A percentile compares a stretch with the other conserved stretches of the same genome.
phyloP scores from a whole-genome alignment of 2,888 invertebrate species.

The Nasonovia ribisnigri region DNA sequence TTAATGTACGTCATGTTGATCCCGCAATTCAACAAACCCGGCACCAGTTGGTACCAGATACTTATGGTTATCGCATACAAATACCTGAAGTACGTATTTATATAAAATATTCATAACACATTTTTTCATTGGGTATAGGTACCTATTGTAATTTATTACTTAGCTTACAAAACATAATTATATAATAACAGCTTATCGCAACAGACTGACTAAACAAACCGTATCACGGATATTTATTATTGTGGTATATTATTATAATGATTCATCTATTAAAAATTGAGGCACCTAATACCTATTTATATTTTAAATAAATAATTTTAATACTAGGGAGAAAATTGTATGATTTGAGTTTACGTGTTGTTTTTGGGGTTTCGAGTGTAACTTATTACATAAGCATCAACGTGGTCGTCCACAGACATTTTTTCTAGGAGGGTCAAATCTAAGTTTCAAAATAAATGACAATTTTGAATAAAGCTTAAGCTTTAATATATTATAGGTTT shows the following conservation, averaged over 20 bases:
- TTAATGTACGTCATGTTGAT: slow-evolving; percentile 32
- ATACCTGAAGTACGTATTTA: slow-evolving; percentile 31
- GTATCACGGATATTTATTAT: neutral
- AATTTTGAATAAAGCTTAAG: no score
- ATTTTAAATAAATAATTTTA: neutral
- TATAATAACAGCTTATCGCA: no score
- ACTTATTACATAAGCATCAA: neutral
- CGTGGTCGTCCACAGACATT: no score
- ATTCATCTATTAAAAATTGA: neutral
- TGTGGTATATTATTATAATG: neutral
- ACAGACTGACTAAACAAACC: neutral
- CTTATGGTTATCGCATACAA: slow-evolving; percentile 19
- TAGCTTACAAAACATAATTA: no score
- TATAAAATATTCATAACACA: neutral
- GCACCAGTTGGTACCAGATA: neutral
- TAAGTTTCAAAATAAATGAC: no score
- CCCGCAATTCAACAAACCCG: neutral
- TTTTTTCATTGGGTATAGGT: no score
- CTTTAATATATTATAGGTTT: no score
- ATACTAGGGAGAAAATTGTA: neutral
- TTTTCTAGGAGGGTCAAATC: no score
- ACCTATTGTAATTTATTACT: no score
- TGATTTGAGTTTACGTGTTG: neutral
- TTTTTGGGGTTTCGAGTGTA: neutral
- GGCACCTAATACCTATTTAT: neutral